These are phyloP conservation scores for Petaurus breviceps DNA, from an alignment of 2,113 vertebrate species.

Conservation along the genomic window DNA sequence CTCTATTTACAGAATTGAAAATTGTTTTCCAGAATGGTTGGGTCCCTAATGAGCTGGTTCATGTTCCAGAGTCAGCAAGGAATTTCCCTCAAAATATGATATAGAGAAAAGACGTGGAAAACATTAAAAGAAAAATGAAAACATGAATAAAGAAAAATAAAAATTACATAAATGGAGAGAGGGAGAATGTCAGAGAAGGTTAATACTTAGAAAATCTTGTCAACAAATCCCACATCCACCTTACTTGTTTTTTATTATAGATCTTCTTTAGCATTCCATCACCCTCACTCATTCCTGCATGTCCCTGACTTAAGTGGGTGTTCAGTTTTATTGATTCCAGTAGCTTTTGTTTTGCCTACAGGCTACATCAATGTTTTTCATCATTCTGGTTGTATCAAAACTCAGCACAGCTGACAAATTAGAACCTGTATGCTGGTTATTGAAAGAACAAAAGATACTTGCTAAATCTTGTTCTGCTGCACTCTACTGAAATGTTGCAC, in stretches of 20 bases:
- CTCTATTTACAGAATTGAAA: neutral
- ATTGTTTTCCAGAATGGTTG: neutral
- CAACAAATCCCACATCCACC: neutral
- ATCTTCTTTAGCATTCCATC: constrained; percentile 36
- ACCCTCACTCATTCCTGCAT: neutral
- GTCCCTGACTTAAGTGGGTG: neutral
- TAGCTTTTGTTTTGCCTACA: neutral
- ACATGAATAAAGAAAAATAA: neutral
- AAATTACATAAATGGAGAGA: neutral
- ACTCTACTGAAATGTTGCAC: neutral
- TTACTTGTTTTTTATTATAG: constrained; percentile 36
- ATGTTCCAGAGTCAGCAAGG: neutral
- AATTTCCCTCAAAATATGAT: neutral
- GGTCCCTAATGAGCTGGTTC: neutral
- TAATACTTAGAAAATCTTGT: neutral
- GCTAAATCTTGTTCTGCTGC: neutral
- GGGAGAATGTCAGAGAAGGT: neutral
- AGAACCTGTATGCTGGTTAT: neutral
- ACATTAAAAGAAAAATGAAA: neutral
- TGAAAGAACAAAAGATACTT: constrained; percentile 10
- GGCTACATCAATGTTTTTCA: neutral
- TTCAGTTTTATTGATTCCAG: constrained; percentile 3
- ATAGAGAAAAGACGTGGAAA: neutral
- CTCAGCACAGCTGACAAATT: neutral
- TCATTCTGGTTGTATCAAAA: neutral